Conservation (phyloP, 2,113 vertebrate genomes). For the Oreotragus oreotragus region DNA sequence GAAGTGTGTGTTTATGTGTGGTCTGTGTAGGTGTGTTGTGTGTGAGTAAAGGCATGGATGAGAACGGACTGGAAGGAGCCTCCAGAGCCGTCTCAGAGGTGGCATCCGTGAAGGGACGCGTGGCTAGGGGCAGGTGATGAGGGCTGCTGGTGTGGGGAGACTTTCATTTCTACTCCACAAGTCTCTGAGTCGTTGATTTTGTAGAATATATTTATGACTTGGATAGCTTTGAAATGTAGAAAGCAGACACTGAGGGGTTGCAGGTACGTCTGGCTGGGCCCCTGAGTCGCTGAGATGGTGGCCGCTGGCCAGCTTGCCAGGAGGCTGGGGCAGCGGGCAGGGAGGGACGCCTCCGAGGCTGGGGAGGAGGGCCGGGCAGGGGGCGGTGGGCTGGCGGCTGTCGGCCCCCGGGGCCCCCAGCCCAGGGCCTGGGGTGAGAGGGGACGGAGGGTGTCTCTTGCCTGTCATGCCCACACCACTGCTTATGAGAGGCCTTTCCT, state of each 20-base stretch:
- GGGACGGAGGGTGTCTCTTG: neutral
- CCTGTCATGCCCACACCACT: neutral
- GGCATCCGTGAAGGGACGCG: neutral
- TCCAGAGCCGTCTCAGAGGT: too few relatives aligned
- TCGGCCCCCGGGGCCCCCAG: too few relatives aligned
- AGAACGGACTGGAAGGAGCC: neutral
- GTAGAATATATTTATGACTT: neutral
- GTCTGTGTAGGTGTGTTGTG: neutral
- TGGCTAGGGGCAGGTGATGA: too few relatives aligned
- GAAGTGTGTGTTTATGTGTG: neutral
- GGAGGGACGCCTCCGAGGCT: rapidly evolving
- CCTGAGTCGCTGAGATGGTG: neutral
- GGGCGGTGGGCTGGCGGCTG: rapidly evolving
- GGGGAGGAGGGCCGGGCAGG: neutral
- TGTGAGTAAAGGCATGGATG: neutral
- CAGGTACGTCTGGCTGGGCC: neutral
- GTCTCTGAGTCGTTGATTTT: neutral
- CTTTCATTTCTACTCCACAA: neutral
- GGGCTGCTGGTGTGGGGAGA: neutral
- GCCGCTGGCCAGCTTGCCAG: neutral
- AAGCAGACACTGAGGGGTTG: neutral
- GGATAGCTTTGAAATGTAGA: neutral
- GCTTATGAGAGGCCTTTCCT: neutral
- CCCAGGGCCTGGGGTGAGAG: neutral
- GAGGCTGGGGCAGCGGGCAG: rapidly evolving